phyloP scores from a whole-genome alignment of 1,140 invertebrate genomes.

The Chrysoperla carnea region DNA sequence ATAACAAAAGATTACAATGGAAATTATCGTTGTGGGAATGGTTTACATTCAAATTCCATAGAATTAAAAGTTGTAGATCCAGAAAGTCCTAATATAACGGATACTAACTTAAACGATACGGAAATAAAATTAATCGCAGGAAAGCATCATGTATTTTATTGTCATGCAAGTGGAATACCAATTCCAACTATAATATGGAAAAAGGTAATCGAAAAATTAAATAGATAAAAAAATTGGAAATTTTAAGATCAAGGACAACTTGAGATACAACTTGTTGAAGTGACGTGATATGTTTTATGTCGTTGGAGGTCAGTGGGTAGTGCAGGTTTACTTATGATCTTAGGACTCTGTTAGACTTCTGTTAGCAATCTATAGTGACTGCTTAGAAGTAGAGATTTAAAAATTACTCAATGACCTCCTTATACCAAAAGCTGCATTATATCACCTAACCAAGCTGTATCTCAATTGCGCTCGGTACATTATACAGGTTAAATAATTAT shows the following conservation, averaged over 20 bases:
- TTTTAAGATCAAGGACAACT: too few relatives aligned
- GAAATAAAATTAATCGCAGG: slow-evolving; percentile 18
- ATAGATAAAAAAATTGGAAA: not conserved
- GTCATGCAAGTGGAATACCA: slow-evolving; percentile 23
- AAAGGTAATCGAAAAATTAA: slow-evolving; percentile 16
- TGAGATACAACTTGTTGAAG: too few relatives aligned
- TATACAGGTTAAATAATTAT: not conserved
- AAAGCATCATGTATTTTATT: slow-evolving; percentile 20
- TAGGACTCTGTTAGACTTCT: too few relatives aligned
- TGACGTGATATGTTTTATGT: too few relatives aligned
- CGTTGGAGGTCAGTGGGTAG: too few relatives aligned
- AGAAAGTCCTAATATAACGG: slow-evolving; percentile 12
- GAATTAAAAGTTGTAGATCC: slow-evolving; percentile 12
- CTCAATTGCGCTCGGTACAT: too few relatives aligned
- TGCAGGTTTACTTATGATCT: too few relatives aligned
- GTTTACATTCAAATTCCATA: slow-evolving; percentile 2
- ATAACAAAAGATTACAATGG: slow-evolving; percentile 8
- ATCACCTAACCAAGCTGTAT: too few relatives aligned
- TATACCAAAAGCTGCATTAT: too few relatives aligned
- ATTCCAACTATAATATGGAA: slow-evolving; percentile 25
- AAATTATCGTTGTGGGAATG: slow-evolving; percentile 14
- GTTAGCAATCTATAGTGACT: too few relatives aligned
- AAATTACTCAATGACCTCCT: too few relatives aligned
- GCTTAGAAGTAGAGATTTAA: too few relatives aligned
- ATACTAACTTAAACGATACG: slow-evolving; percentile 15